Conservation (phyloP, 1,140 invertebrate species). For the Wasmannia auropunctata region DNA sequence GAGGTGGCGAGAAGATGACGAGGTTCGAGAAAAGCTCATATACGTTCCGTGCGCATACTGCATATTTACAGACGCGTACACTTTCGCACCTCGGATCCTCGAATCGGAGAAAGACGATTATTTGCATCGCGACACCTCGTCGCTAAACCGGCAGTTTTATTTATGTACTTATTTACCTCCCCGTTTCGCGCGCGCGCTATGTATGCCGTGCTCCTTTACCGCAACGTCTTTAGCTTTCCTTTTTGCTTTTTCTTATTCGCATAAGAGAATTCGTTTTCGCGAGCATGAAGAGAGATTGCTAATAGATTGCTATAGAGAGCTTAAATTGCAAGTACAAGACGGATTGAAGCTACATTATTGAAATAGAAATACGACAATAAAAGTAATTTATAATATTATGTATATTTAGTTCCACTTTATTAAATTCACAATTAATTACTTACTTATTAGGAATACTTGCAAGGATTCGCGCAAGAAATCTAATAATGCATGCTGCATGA, state of each 20-base stretch:
- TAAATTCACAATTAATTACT: slow-evolving; percentile 34
- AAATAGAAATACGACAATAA: too few relatives aligned
- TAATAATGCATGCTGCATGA: not conserved
- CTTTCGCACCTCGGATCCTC: slow-evolving; percentile 79
- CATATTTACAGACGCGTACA: slow-evolving; percentile 78
- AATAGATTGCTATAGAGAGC: not conserved
- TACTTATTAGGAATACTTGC: slow-evolving; percentile 4
- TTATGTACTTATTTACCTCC: slow-evolving; percentile 83
- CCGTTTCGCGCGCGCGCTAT: slow-evolving; percentile 64
- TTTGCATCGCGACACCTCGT: slow-evolving; percentile 81
- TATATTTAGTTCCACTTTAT: slow-evolving; percentile 11
- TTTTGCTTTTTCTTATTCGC: not conserved
- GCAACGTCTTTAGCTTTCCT: not conserved
- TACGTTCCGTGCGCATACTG: slow-evolving; percentile 64
- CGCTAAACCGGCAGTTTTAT: slow-evolving; percentile 78
- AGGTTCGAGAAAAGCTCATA: slow-evolving; percentile 72
- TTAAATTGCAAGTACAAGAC: not conserved
- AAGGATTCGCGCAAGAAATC: not conserved
- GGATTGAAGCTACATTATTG: not conserved
- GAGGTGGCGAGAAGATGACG: slow-evolving; percentile 58
- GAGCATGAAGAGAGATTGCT: not conserved
- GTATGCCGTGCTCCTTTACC: slow-evolving; percentile 53
- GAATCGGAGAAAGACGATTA: slow-evolving; percentile 72
- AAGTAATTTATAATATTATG: not conserved
- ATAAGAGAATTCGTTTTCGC: slow-evolving; percentile 13